Percentiles rank a stretch among this genome's conserved stretches.
phyloP scores from a whole-genome alignment of 2,888 invertebrate genomes.

The Polymixis lichenea region DNA sequence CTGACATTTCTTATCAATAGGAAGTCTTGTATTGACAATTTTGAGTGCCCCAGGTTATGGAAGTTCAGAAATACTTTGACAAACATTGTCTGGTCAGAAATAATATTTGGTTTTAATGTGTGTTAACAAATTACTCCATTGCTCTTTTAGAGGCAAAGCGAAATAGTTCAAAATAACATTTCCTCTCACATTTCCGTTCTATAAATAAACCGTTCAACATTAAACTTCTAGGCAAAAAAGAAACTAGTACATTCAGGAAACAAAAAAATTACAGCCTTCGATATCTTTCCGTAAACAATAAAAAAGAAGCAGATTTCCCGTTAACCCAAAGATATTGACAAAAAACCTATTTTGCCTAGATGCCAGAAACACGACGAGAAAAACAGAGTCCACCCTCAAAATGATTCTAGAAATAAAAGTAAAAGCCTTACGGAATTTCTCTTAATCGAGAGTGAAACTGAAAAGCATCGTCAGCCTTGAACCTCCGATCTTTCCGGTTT shows the following conservation, averaged over 20 bases:
- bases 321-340: neutral
- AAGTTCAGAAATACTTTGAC: constrained; percentile 31
- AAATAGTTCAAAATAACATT: constrained; percentile 35
- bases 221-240: constrained; percentile 52
- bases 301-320: constrained; percentile 30
- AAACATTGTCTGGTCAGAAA: constrained; percentile 28
- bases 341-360: constrained; percentile 1
- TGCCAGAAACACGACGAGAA: neutral
- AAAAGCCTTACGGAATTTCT: constrained; percentile 57
- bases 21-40: constrained; percentile 56
- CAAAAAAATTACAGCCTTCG: constrained; percentile 50
- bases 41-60: constrained; percentile 30
- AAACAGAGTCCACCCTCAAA: neutral
- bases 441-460: constrained; percentile 60
- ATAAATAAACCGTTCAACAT: constrained; percentile 24
- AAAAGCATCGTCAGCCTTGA: constrained; percentile 64
- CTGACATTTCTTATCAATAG: constrained; percentile 50
- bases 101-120: constrained; percentile 24
- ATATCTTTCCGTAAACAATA: constrained; percentile 59
- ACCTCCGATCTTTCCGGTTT: constrained; percentile 69
- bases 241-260: constrained; percentile 60
- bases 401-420: constrained; percentile 31
- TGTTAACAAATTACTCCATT: neutral
- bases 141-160: constrained; percentile 5
- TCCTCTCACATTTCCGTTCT: constrained; percentile 24